Base-by-base conservation (phyloP, 2,797 vertebrate genomes). In the Dallia pectoralis region DNA sequence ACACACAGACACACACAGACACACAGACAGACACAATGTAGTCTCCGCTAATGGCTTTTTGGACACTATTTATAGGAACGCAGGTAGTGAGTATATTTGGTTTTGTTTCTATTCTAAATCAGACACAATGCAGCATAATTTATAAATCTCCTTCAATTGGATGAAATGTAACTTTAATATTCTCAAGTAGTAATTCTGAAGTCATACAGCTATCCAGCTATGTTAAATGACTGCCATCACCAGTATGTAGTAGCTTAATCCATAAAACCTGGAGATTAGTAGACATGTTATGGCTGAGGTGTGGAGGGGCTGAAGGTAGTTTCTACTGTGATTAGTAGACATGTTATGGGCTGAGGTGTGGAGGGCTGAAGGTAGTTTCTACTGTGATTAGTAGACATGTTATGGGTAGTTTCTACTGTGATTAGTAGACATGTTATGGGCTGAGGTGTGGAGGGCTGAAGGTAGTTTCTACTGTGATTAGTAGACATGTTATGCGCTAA, bases 1-100 rank as follows among this genome's bases (percentile, higher is more conserved):
- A 85, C 80, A 76, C 67, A 25, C 65, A n/a, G n/a, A 22, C 40
- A 48, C 67, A 27, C 6, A 29, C 66, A 32, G 29, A 65, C 30
- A 36, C 11, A 65, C 63, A 19, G n/a, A n/a, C 30, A 40, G 32
- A 66, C 33, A 66, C 12, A 44, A 76, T 72, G 29, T 63, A 75
- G 75, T 1, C 12, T 32, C 48, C 72, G 59, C 51, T 15, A 72
- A 48, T 72, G 56, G 49, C 29, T 67, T 73, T 36, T 8, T 36
- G 33, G 8, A 19, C 61, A 68, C 1, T 27, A 15, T 71, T 71
- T 53, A 19, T 76, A 33, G 19, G 61, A 18, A 22, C 67, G 61
- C 2, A 61, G 65, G 71, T 51, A 29, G 8, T 22, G 44, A 5
- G 8, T 49, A 25, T 44, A 72, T 9, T 0, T 51, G 56, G 27